These are phyloP conservation scores for Micropoecilia bifurca DNA, from an alignment of 2,797 vertebrate species.

Conservation along the genomic window DNA sequence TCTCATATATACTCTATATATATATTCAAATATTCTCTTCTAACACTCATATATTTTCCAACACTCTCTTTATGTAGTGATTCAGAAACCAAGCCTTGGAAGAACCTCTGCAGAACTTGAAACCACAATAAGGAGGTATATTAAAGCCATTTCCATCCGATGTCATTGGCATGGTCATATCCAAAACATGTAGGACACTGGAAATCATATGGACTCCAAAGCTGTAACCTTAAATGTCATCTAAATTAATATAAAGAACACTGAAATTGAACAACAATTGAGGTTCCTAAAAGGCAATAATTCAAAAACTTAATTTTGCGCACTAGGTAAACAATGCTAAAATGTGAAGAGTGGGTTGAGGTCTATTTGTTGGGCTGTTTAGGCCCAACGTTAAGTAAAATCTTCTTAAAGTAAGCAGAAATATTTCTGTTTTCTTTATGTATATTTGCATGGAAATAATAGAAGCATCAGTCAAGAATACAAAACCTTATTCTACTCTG, in stretches of 20 bases:
- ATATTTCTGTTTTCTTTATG: conserved; percentile 5
- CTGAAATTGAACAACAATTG: neutral
- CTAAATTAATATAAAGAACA: neutral
- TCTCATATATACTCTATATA: neutral
- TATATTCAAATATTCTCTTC: no score
- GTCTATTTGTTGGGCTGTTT: conserved; percentile 5
- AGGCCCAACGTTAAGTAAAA: conserved; percentile 11
- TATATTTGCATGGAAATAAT: neutral
- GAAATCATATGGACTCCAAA: neutral
- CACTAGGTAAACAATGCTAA: neutral
- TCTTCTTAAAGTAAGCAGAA: conserved; percentile 17
- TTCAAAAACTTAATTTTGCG: neutral
- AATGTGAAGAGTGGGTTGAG: neutral
- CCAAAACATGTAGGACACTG: neutral
- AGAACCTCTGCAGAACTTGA: neutral
- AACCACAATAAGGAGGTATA: neutral
- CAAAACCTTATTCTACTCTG: neutral
- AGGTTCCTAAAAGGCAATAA: neutral
- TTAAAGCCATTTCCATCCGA: neutral
- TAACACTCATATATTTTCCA: neutral
- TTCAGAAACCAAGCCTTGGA: neutral
- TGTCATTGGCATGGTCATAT: neutral
- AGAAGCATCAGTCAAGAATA: conserved; percentile 16
- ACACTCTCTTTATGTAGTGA: neutral
- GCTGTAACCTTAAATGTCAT: neutral